Conservation (phyloP, 2,113 vertebrate species). For the Blennius ocellaris region DNA sequence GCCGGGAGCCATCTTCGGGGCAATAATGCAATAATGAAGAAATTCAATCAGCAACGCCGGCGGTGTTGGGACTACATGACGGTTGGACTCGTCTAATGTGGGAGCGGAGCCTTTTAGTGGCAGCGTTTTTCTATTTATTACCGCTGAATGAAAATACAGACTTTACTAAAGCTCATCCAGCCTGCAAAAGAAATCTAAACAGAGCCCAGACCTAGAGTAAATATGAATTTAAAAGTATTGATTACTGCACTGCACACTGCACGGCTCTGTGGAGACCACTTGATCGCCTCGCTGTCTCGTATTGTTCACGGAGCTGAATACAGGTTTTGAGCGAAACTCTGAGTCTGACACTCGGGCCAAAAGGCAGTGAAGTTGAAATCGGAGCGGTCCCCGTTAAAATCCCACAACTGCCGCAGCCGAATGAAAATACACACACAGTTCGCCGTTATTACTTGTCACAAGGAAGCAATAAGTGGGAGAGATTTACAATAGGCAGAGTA, state of each 20-base stretch:
- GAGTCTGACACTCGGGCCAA: slow-evolving; percentile 7
- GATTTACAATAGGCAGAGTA: slow-evolving; percentile 48
- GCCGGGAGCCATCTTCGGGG: slow-evolving; percentile 59
- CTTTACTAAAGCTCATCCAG: slow-evolving; percentile 5
- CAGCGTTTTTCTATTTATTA: slow-evolving; percentile 20
- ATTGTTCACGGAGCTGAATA: slow-evolving; percentile 40
- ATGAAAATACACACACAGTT: slow-evolving; percentile 34
- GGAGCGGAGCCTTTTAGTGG: slow-evolving; percentile 9
- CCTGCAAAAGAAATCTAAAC: slow-evolving; percentile 20
- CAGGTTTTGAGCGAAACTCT: slow-evolving; percentile 33
- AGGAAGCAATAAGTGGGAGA: slow-evolving; percentile 41
- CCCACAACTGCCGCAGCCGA: slow-evolving; percentile 3
- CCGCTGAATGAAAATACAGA: slow-evolving; percentile 23
- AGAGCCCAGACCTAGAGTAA: slow-evolving; percentile 7
- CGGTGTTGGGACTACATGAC: slow-evolving; percentile 44
- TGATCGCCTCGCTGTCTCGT: slow-evolving; percentile 12
- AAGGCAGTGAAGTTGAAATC: slow-evolving; percentile 24
- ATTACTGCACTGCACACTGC: slow-evolving; percentile 9
- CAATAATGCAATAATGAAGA: slow-evolving; percentile 65
- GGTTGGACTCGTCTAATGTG: slow-evolving; percentile 35
- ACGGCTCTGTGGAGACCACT: slow-evolving; percentile 32
- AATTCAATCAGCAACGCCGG: slow-evolving; percentile 64
- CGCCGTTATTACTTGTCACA: slow-evolving; percentile 29
- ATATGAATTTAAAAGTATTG: slow-evolving; percentile 45
- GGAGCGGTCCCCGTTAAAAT: slow-evolving; percentile 19